Conservation (phyloP, 2,113 vertebrate genomes). For the Callorhinus ursinus region DNA sequence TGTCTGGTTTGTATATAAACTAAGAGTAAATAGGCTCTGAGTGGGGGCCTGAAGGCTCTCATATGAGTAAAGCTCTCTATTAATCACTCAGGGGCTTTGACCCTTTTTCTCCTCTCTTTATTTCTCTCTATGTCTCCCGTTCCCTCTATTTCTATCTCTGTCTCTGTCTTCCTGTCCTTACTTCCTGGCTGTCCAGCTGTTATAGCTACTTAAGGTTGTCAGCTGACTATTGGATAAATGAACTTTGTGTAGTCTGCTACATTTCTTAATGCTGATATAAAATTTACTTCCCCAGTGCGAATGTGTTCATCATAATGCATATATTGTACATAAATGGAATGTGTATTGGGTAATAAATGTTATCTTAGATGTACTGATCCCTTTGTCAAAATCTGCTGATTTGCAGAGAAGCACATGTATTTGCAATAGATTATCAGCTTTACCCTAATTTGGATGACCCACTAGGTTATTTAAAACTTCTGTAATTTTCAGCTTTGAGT, state of each 20-base stretch:
- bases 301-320: constrained; percentile 36
- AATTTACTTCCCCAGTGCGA: not conserved
- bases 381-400: not conserved
- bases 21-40: constrained; percentile 9
- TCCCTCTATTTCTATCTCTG: not conserved
- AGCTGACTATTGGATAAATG: constrained; percentile 23
- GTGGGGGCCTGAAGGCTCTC: not conserved
- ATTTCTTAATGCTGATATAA: constrained; percentile 46
- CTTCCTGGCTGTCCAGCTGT: constrained; percentile 18
- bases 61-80: not conserved
- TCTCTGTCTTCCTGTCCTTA: not conserved
- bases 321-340: not conserved
- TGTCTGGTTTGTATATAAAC: constrained; percentile 37
- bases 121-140: not conserved
- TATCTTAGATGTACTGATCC: not conserved
- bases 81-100: not conserved
- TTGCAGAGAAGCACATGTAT: constrained; percentile 16
- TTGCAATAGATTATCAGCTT: not conserved
- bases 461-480: constrained; percentile 45
- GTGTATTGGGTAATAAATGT: constrained; percentile 25
- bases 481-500: constrained; percentile 52
- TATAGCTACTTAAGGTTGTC: constrained; percentile 11
- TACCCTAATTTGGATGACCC: not conserved
- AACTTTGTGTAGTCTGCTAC: not conserved
- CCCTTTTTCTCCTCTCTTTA: not conserved